These are phyloP conservation scores for Myrmecophaga tridactyla DNA, from an alignment of 2,113 vertebrate genomes.

Conservation along the genomic window DNA sequence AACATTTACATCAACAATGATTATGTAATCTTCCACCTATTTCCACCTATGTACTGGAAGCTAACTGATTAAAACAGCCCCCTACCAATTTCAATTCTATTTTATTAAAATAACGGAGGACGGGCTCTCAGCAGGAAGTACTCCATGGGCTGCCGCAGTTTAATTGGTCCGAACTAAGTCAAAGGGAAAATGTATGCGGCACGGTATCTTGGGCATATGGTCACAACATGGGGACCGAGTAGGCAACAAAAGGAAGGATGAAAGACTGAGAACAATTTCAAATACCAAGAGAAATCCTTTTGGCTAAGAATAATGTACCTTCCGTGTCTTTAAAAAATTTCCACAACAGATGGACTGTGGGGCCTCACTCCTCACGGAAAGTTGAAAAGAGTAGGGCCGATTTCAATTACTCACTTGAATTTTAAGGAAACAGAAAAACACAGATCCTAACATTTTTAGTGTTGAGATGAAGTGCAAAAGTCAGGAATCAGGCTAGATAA, in stretches of 20 bases:
- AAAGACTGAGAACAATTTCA: constrained; percentile 53
- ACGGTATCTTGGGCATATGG: constrained; percentile 44
- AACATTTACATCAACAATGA: fast-evolving
- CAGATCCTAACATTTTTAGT: fast-evolving
- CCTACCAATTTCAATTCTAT: neutral
- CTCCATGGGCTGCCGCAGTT: fast-evolving
- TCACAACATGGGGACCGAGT: constrained; percentile 54
- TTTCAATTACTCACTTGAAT: neutral
- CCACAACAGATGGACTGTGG: constrained; percentile 47
- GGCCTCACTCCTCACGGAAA: neutral
- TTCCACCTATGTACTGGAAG: fast-evolving
- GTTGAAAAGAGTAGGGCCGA: neutral
- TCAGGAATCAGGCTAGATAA: fast-evolving
- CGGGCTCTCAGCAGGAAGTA: neutral
- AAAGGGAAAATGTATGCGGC: fast-evolving
- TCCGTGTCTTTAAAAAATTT: constrained; percentile 55
- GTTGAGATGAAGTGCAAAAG: neutral
- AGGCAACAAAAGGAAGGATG: constrained; percentile 33
- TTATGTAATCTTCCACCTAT: too few species aligned
- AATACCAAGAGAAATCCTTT: constrained; percentile 53
- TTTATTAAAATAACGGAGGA: neutral
- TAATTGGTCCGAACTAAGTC: fast-evolving
- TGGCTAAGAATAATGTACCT: constrained; percentile 49
- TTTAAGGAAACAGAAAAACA: neutral
- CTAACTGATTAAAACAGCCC: fast-evolving